Base-by-base conservation (phyloP, 2,888 invertebrate genomes). In the Scaptomyza flava region DNA sequence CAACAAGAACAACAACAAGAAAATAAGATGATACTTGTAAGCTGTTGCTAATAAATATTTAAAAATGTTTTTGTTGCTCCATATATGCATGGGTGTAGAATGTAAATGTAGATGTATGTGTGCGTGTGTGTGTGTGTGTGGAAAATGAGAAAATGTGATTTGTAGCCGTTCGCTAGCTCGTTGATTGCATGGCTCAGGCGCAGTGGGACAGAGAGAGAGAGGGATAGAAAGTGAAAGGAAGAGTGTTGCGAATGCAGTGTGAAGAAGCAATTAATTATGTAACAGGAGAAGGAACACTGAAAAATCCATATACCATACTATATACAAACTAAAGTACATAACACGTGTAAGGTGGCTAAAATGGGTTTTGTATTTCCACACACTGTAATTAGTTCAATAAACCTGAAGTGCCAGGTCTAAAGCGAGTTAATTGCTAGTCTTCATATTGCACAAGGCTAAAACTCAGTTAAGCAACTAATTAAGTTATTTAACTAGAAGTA, bases 11-110 rank as follows among this genome's bases (percentile, higher is more conserved):
- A 46, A 36, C 33, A 54, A 36, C 38, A 62, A 41, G 50, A 54
- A 79, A 71, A 85, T 72, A 68, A 68, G 82, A 77, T 82, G 77
- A 74, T 68, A 70, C 80, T 76, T 79, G 77, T 82, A 80, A 86
- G 88, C 88, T 80, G 75, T 61, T 83, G 83, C 84, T 88, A 86
- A 85, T 85, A 85, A 88, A 88, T 88, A 88, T 88, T 85, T 88
- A 68, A 85, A 88, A 85, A 71, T 85, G 87, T 86, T 87, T 77
- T 71, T 51, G 42, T 23, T 57, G 12, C 46, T 51, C 1, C 50
- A 3, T 41, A 11, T 20, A 5, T 57, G 20, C 9, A 1, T 48
- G 14, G 48, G 23, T 53, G 46, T 59, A 27, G 4, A 4, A 23
- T 23, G 23, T 23, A 23, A n/a, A n/a, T n/a, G n/a, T n/a, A n/a